Evolutionary conservation across 2,888 invertebrate species (phyloP).

Genomic region (Nomada ruficornis): DNA sequence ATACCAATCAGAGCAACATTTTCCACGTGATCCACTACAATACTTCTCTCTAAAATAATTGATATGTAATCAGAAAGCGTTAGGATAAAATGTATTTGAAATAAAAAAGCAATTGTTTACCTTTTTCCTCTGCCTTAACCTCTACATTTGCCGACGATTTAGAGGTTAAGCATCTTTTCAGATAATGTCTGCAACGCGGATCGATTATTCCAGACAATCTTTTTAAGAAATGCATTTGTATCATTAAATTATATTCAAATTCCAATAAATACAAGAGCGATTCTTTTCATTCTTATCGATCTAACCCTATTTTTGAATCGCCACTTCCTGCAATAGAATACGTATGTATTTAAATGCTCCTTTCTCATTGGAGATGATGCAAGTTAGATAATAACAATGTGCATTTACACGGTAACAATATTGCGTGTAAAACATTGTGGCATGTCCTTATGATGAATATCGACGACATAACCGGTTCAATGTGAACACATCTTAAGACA

Average conservation of each 20-base stretch:
- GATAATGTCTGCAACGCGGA: not conserved
- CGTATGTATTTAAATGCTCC: not conserved
- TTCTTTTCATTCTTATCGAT: not conserved
- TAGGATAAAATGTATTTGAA: not conserved
- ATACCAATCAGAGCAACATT: conserved; percentile 92
- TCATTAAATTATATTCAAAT: not conserved
- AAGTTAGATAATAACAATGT: not conserved
- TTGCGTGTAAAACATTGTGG: not conserved
- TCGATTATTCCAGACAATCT: conserved; percentile 18
- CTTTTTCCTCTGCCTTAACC: conserved; percentile 13
- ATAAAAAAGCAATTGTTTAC: conserved; percentile 35
- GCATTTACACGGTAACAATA: conserved; percentile 10
- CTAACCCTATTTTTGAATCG: not conserved
- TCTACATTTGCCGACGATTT: conserved; percentile 19
- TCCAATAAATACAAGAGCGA: not conserved
- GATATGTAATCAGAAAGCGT: not conserved
- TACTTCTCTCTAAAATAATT: conserved; percentile 56
- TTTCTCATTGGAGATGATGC: conserved; percentile 2
- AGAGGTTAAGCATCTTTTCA: conserved; percentile 45
- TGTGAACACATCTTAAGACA: conserved; percentile 38
- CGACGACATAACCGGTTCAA: not conserved
- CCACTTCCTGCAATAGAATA: too few relatives aligned
- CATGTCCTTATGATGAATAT: too few relatives aligned
- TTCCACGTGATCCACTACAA: conserved; percentile 37
- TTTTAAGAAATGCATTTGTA: conserved; percentile 44